These are phyloP conservation scores for Noctuana brunneofusca DNA, from an alignment of 2,888 invertebrate species.

Conservation along the genomic window DNA sequence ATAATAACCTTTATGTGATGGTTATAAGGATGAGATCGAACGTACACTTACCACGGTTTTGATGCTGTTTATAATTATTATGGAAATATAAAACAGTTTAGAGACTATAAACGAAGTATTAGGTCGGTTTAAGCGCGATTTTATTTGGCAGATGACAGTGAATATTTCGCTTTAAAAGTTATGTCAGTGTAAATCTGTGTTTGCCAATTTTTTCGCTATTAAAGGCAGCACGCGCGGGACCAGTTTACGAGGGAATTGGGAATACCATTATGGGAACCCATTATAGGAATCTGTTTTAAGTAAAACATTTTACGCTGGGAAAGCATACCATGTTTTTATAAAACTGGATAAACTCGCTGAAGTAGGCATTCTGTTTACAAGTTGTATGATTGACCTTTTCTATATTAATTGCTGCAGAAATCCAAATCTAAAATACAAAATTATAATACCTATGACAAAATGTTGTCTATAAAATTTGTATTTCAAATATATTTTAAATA, in stretches of 20 bases:
- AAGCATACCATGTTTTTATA: neutral
- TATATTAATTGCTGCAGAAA: too few species aligned
- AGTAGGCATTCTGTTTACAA: too few species aligned
- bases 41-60: conserved; percentile 12
- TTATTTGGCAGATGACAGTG: conserved; percentile 9
- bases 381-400: too few species aligned
- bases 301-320: conserved; percentile 12
- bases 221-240: conserved; percentile 5
- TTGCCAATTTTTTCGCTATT: conserved; percentile 23
- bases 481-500: too few species aligned
- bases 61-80: conserved; percentile 26
- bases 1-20: conserved; percentile 20
- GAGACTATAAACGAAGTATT: conserved; percentile 19
- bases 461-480: too few species aligned
- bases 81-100: conserved; percentile 21
- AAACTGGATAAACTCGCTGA: too few species aligned
- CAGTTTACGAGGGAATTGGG: conserved; percentile 15
- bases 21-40: conserved; percentile 20
- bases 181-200: conserved; percentile 18
- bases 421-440: too few species aligned
- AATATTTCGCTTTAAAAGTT: neutral
- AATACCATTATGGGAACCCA: conserved; percentile 23
- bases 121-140: conserved; percentile 6
- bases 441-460: too few species aligned
- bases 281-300: conserved; percentile 21